Evolutionary conservation across 2,888 invertebrate species (phyloP).

Genomic region (Patella ulyssiponensis): DNA sequence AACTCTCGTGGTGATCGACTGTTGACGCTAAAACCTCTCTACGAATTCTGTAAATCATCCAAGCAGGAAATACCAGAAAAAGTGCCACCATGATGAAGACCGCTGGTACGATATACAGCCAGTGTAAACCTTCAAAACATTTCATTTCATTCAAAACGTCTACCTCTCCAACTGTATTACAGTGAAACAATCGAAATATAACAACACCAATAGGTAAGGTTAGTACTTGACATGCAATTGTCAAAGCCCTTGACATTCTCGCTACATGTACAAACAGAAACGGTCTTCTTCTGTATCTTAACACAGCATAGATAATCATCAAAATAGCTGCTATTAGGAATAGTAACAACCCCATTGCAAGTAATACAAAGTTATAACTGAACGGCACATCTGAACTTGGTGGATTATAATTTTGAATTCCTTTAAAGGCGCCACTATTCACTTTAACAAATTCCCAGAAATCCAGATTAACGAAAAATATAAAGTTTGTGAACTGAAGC

Average conservation of each 20-base stretch:
- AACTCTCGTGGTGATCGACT: slow-evolving; percentile 60
- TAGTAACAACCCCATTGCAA: slow-evolving; percentile 47
- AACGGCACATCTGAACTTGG: slow-evolving; percentile 52
- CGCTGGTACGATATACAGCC: slow-evolving; percentile 56
- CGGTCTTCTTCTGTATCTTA: slow-evolving; percentile 50
- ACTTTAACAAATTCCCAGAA: slow-evolving; percentile 66
- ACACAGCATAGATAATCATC: slow-evolving; percentile 42
- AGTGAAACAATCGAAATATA: slow-evolving; percentile 55
- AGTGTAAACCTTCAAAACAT: slow-evolving; percentile 56
- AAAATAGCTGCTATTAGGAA: slow-evolving; percentile 25
- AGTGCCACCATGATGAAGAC: slow-evolving; percentile 45
- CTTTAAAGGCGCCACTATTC: slow-evolving; percentile 48
- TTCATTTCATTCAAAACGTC: slow-evolving; percentile 56
- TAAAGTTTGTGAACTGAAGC: slow-evolving; percentile 49
- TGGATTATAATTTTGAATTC: slow-evolving; percentile 54
- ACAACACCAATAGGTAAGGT: slow-evolving; percentile 60
- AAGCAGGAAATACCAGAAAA: slow-evolving; percentile 58
- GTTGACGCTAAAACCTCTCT: slow-evolving; percentile 53
- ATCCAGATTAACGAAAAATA: slow-evolving; percentile 64
- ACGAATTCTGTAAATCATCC: slow-evolving; percentile 55
- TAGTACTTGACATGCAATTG: slow-evolving; percentile 54
- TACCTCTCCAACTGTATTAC: slow-evolving; percentile 47
- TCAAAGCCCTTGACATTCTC: slow-evolving; percentile 52
- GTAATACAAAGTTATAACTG: slow-evolving; percentile 50
- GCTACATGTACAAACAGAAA: slow-evolving; percentile 57